Evolutionary conservation across 2,888 invertebrate genomes (phyloP).

Genomic region (Drosophila bunnanda): DNA sequence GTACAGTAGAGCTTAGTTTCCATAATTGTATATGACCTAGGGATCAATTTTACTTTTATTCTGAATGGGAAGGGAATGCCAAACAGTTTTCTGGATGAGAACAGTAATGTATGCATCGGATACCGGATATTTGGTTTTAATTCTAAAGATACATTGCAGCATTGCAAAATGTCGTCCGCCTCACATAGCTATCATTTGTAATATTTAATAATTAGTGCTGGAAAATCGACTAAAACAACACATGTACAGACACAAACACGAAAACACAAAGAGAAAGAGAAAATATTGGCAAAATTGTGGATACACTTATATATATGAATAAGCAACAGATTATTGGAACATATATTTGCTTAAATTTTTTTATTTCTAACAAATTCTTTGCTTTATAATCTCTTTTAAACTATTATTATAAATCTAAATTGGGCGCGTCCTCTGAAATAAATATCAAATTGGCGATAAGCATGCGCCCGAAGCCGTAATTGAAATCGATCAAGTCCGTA

Average conservation of each 20-base stretch:
- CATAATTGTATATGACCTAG: neutral
- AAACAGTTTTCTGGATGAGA: neutral
- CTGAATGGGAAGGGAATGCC: neutral
- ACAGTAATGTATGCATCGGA: neutral
- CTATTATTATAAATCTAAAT: constrained; percentile 25
- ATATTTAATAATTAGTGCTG: constrained; percentile 1
- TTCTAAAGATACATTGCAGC: neutral
- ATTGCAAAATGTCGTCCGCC: neutral
- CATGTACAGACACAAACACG: constrained; percentile 10
- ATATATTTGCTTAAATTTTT: constrained; percentile 59
- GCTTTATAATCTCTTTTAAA: constrained; percentile 39
- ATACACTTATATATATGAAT: neutral
- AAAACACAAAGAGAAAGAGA: neutral
- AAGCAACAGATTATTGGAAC: constrained; percentile 6
- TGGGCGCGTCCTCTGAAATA: constrained; percentile 27
- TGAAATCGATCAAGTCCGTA: constrained; percentile 79
- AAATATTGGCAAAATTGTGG: neutral
- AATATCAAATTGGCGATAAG: constrained; percentile 66
- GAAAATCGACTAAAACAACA: neutral
- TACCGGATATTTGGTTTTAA: constrained; percentile 2
- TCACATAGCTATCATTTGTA: neutral
- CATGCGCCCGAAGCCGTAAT: constrained; percentile 83
- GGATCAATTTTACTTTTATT: neutral
- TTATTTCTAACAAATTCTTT: constrained; percentile 2
- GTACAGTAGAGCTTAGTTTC: no score